Conservation (phyloP, 1,140 invertebrate genomes). For the Ephestia elutella region DNA sequence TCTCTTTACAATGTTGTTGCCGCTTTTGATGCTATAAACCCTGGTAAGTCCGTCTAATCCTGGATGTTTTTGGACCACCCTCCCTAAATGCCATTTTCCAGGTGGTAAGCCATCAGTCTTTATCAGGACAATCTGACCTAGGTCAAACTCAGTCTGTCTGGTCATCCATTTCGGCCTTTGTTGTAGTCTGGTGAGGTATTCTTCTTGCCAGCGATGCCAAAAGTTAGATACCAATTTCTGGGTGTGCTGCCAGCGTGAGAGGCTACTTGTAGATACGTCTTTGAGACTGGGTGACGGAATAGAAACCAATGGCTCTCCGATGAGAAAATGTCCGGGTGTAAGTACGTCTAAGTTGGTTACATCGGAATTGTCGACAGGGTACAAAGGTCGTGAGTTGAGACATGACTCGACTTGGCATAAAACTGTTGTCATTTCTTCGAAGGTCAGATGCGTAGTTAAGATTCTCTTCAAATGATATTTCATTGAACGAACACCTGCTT, state of each 20-base stretch:
- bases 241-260: neutral
- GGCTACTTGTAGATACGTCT: neutral
- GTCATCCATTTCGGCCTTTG: too few relatives aligned
- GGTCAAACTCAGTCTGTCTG: too few relatives aligned
- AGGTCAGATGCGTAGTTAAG: neutral
- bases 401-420: neutral
- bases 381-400: neutral
- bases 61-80: too few relatives aligned
- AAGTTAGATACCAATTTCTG: neutral
- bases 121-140: too few relatives aligned
- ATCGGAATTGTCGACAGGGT: neutral
- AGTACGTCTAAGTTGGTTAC: neutral
- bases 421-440: slow-evolving; percentile 1
- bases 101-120: too few relatives aligned
- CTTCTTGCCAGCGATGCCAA: neutral
- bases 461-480: neutral
- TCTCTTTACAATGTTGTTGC: too few relatives aligned
- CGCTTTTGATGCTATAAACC: slow-evolving; percentile 10
- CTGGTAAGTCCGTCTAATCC: neutral
- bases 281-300: neutral
- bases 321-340: neutral
- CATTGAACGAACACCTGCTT: neutral
- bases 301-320: neutral
- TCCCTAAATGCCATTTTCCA: too few relatives aligned
- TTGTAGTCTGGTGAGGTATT: neutral